Conservation (phyloP, 2,888 invertebrate genomes). For the Campoletis raptor region DNA sequence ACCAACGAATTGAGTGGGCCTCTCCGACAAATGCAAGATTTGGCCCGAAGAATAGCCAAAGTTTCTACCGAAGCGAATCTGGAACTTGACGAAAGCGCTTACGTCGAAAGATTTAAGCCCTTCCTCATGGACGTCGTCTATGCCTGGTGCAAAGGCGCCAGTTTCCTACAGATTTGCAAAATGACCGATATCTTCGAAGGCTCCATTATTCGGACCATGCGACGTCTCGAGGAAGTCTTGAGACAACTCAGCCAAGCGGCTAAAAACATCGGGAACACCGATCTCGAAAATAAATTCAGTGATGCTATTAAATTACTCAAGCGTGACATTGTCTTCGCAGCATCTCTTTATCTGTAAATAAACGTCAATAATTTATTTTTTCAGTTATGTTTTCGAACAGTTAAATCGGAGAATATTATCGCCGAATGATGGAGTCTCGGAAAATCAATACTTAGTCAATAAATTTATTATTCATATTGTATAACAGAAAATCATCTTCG, state of each 20-base stretch:
- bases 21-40: conserved; percentile 96
- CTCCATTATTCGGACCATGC: conserved; percentile 96
- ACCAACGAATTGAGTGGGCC: conserved; percentile 96
- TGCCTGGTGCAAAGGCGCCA: conserved; percentile 97
- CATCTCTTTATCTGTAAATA: conserved; percentile 95
- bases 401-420: conserved; percentile 33
- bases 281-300: conserved; percentile 97
- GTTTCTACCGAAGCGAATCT: conserved; percentile 94
- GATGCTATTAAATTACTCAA: conserved; percentile 96
- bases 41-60: conserved; percentile 96
- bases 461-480: conserved; percentile 67
- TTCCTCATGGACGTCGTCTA: conserved; percentile 99
- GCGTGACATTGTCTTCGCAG: conserved; percentile 99
- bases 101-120: conserved; percentile 96
- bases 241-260: conserved; percentile 98
- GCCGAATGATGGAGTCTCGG: not conserved
- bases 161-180: conserved; percentile 96
- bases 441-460: conserved; percentile 47
- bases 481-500: conserved; percentile 3
- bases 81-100: conserved; percentile 94
- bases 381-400: conserved; percentile 14
- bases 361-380: conserved; percentile 46
- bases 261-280: conserved; percentile 98
- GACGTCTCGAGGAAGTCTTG: conserved; percentile 97
- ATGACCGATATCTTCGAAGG: conserved; percentile 99